A percentile compares a stretch with the other conserved stretches of the same genome.
Conservation (phyloP, 1,140 invertebrate species). For the Ruditapes philippinarum region DNA sequence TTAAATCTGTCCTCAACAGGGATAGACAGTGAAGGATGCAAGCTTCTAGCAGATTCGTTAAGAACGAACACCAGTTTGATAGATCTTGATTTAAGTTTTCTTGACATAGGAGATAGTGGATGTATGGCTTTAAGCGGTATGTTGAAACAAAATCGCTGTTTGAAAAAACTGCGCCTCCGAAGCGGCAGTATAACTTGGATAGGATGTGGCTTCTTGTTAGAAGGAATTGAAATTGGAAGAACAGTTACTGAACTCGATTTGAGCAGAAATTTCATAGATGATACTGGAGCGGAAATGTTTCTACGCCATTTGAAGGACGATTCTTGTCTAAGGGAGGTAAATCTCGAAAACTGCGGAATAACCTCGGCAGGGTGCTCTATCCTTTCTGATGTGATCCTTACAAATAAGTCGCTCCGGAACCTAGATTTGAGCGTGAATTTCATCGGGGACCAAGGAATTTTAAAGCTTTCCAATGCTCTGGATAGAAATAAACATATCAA, state of each 20-base stretch:
- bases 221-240: slow-evolving; percentile 77
- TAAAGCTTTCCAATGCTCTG: slow-evolving; percentile 79
- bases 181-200: slow-evolving; percentile 81
- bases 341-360: slow-evolving; percentile 84
- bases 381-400: slow-evolving; percentile 79
- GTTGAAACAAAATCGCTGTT: slow-evolving; percentile 78
- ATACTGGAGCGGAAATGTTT: slow-evolving; percentile 80
- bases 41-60: slow-evolving; percentile 74
- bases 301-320: slow-evolving; percentile 78
- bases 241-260: slow-evolving; percentile 79
- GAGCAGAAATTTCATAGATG: slow-evolving; percentile 81
- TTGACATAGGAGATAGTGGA: slow-evolving; percentile 80
- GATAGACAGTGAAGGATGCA: slow-evolving; percentile 76
- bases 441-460: slow-evolving; percentile 80
- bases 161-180: slow-evolving; percentile 80
- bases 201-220: slow-evolving; percentile 79
- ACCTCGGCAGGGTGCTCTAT: slow-evolving; percentile 76
- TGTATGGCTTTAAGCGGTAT: slow-evolving; percentile 79
- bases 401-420: slow-evolving; percentile 79
- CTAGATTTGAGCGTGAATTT: slow-evolving; percentile 84
- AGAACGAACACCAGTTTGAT: slow-evolving; percentile 74
- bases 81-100: slow-evolving; percentile 83
- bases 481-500: slow-evolving; percentile 82
- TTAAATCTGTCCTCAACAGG: slow-evolving; percentile 83
- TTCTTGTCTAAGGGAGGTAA: slow-evolving; percentile 77